Conservation (phyloP, 1,140 invertebrate species). For the Gonatopus flavifemur region DNA sequence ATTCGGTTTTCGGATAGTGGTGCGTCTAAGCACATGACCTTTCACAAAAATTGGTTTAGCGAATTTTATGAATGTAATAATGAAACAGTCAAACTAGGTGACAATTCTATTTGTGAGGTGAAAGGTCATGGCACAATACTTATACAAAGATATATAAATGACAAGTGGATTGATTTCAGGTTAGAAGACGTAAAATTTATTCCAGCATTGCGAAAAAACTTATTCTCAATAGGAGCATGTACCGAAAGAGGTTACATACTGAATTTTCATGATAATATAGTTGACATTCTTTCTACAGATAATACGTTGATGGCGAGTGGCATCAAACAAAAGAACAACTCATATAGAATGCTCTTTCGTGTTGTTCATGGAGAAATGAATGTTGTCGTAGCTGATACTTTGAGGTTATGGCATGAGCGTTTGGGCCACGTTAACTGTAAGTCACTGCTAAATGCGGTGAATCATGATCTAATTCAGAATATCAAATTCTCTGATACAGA, state of each 20-base stretch:
- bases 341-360: not conserved
- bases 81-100: not conserved
- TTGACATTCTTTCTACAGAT: not conserved
- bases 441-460: not conserved
- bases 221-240: not conserved
- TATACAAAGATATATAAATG: not conserved
- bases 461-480: not conserved
- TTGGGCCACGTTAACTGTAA: not conserved
- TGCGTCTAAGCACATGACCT: not conserved
- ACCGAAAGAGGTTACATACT: not conserved
- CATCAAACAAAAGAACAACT: not conserved
- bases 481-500: not conserved
- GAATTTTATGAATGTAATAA: not conserved
- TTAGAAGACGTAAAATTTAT: not conserved
- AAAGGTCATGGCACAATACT: not conserved
- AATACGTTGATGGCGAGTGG: not conserved
- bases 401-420: conserved; percentile 1
- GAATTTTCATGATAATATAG: not conserved
- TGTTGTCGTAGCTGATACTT: not conserved
- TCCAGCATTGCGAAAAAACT: not conserved
- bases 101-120: not conserved
- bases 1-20: conserved; percentile 3
- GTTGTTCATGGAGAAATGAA: not conserved
- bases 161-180: not conserved
- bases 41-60: not conserved